Evolutionary conservation across 2,888 invertebrate species (phyloP).

Genomic region (Adelognathus sp.): DNA sequence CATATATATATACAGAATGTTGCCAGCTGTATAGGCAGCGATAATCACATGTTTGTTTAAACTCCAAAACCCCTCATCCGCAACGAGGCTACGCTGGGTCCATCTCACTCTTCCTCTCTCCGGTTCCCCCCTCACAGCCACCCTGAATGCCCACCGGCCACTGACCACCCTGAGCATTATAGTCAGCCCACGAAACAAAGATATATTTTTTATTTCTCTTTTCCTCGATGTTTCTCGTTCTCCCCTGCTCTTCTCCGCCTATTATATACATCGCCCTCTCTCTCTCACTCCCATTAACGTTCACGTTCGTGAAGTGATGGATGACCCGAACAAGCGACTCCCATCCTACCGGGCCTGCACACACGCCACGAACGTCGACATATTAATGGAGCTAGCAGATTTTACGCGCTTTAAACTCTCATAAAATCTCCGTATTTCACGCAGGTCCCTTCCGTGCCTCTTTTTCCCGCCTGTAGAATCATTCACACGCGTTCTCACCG

Average conservation of each 20-base stretch:
- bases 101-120: conserved; percentile 42
- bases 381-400: conserved; percentile 77
- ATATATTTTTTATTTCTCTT: conserved; percentile 68
- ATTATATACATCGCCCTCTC: conserved; percentile 41
- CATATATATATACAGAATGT: too few species aligned
- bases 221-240: conserved; percentile 48
- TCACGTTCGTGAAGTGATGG: conserved; percentile 74
- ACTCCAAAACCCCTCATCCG: conserved; percentile 80
- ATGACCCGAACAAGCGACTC: conserved; percentile 72
- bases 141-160: conserved; percentile 70
- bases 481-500: conserved; percentile 42
- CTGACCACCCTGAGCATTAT: conserved; percentile 77
- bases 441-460: conserved; percentile 41
- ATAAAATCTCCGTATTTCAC: conserved; percentile 71
- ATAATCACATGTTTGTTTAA: conserved; percentile 82
- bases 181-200: conserved; percentile 70
- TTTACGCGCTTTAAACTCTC: conserved; percentile 78
- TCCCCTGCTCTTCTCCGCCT: conserved; percentile 35
- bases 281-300: conserved; percentile 48
- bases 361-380: conserved; percentile 64
- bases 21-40: conserved; percentile 80
- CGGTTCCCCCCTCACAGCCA: conserved; percentile 66
- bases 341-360: conserved; percentile 56
- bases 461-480: not conserved
- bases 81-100: conserved; percentile 63